A percentile compares a stretch with the other conserved stretches of the same genome.
phyloP scores from a whole-genome alignment of 2,113 vertebrate genomes.

The Anhinga anhinga region DNA sequence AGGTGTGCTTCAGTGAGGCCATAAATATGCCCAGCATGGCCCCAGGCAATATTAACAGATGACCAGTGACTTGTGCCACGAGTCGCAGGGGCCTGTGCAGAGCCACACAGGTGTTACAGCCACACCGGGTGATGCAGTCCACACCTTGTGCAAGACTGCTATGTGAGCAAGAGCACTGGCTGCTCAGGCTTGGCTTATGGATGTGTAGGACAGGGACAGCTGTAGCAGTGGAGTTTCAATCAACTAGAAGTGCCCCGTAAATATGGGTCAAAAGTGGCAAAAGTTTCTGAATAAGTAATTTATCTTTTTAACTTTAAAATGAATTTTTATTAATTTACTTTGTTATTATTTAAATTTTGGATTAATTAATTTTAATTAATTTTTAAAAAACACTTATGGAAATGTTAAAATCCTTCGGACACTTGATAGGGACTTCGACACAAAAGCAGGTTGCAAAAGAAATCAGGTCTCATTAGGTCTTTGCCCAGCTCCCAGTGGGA shows the following conservation, averaged over 20 bases:
- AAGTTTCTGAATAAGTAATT: background rate
- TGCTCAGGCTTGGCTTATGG: background rate
- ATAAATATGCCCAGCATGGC: background rate
- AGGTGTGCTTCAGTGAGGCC: background rate
- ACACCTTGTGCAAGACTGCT: background rate
- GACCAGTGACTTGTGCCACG: background rate
- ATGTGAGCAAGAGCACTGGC: fast-evolving
- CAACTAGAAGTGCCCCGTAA: background rate
- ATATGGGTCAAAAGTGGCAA: background rate
- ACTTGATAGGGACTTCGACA: background rate
- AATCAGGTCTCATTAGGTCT: background rate
- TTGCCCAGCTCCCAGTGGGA: background rate
- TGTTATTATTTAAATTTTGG: background rate
- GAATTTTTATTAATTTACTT: background rate
- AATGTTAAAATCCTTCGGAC: background rate
- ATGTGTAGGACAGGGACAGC: background rate
- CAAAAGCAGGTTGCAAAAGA: background rate
- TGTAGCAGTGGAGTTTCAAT: background rate
- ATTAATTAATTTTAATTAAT: background rate
- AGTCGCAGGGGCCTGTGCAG: background rate
- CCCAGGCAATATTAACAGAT: too few species aligned
- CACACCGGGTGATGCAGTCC: background rate
- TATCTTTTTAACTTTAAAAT: background rate
- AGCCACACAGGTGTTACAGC: background rate
- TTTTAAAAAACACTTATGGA: background rate